phyloP scores from a whole-genome alignment of 23 tunicate genomes.

The Ascidia mentula region DNA sequence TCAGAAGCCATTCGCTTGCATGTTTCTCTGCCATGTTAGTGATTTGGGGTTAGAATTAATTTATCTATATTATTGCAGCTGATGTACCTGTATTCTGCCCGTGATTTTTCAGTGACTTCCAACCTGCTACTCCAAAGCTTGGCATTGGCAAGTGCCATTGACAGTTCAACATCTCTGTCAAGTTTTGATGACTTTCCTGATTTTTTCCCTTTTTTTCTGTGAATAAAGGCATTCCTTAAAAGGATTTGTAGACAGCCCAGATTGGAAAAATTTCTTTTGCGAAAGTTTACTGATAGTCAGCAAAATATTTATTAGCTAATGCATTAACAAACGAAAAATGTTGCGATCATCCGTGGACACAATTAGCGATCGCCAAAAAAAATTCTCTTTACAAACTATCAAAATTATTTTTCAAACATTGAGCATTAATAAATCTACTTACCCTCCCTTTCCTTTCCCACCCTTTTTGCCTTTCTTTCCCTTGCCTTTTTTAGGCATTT shows the following conservation, averaged over 20 bases:
- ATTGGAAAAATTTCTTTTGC: background rate
- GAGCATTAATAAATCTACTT: background rate
- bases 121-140: slow-evolving; percentile 66
- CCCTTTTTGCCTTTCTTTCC: slow-evolving; percentile 61
- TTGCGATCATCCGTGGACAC: background rate
- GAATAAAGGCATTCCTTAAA: background rate
- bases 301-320: no score
- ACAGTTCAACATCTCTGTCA: slow-evolving; percentile 77
- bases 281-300: no score
- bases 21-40: slow-evolving; percentile 73
- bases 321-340: background rate
- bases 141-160: slow-evolving; percentile 81
- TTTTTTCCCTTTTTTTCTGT: slow-evolving; percentile 62
- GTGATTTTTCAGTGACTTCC: slow-evolving; percentile 60
- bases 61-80: background rate
- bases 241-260: background rate
- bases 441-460: slow-evolving; percentile 61
- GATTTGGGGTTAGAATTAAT: no score
- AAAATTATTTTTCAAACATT: no score
- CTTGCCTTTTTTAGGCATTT: slow-evolving; percentile 87
- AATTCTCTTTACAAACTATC: no score
- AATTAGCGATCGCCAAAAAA: background rate
- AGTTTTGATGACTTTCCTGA: slow-evolving; percentile 63
- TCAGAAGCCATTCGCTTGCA: slow-evolving; percentile 84
- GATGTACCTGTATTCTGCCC: slow-evolving; percentile 79